Conservation (phyloP, 1,140 invertebrate species). For the Temnothorax curvispinosus region DNA sequence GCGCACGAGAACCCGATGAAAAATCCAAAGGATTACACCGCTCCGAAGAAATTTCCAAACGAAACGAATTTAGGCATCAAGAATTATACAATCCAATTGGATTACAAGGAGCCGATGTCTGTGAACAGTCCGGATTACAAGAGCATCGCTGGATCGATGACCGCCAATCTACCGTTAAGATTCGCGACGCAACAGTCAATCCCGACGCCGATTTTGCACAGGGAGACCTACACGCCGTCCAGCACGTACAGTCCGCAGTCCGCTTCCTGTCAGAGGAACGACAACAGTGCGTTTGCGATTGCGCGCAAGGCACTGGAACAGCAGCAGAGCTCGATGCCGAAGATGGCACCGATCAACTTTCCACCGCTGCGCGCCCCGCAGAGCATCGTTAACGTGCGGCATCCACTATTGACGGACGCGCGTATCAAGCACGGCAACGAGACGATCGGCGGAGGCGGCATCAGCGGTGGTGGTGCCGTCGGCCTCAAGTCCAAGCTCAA, state of each 20-base stretch:
- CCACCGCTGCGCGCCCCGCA: slow-evolving; percentile 78
- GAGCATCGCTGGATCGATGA: slow-evolving; percentile 45
- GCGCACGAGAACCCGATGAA: slow-evolving; percentile 65
- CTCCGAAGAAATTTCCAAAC: slow-evolving; percentile 64
- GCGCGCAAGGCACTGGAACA: slow-evolving; percentile 74
- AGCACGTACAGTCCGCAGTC: slow-evolving; percentile 41
- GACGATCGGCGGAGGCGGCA: neutral
- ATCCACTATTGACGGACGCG: slow-evolving; percentile 77
- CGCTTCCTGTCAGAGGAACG: slow-evolving; percentile 54
- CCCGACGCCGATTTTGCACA: slow-evolving; percentile 41
- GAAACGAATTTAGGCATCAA: slow-evolving; percentile 70
- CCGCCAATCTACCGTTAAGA: slow-evolving; percentile 60
- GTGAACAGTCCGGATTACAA: slow-evolving; percentile 73
- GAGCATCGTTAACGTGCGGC: slow-evolving; percentile 78
- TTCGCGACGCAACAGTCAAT: slow-evolving; percentile 55
- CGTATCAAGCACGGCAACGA: slow-evolving; percentile 72
- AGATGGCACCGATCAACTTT: slow-evolving; percentile 77
- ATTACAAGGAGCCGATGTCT: slow-evolving; percentile 66
- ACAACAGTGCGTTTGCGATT: slow-evolving; percentile 58
- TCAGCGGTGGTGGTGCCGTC: neutral
- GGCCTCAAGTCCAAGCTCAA: slow-evolving; percentile 71
- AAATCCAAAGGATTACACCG: slow-evolving; percentile 66
- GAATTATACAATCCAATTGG: slow-evolving; percentile 66
- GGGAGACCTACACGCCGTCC: slow-evolving; percentile 60
- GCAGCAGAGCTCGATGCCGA: slow-evolving; percentile 67